Base-by-base conservation (phyloP, 2,888 invertebrate genomes). In the Leptopterna dolabrata region DNA sequence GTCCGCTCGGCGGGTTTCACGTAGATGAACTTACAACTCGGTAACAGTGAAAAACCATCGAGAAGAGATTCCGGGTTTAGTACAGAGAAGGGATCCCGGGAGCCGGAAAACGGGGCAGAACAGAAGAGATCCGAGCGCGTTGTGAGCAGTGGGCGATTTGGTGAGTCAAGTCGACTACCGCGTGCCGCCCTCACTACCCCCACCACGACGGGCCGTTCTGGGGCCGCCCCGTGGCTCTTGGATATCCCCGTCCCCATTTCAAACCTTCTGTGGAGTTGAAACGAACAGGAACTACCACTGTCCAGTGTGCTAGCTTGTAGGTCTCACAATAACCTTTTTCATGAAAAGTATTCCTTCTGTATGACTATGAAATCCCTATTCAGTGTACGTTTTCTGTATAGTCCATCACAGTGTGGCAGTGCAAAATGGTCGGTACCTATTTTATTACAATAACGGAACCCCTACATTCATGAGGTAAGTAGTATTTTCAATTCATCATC, bases 101-200 rank as follows among this genome's bases (percentile, higher is more conserved):
- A 63, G 55, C 47, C 55, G 16, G 16, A 7, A 24, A 63, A 36
- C 13, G n/a, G n/a, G 47, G 30, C 11, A 1, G 55, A 3, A 29
- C 55, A 24, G 27, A 63, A 70, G 47, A 43, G 83, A 27, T 83
- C 47, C 70, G 45, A 43, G 47, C 80, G 24, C 16, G 24, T 24
- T 19, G 41, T 63, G 80, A 87, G 86, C 86, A 87, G 86, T 87
- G 86, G 78, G 86, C 86, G 86, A 80, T 63, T 43, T 87, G 70
- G 86, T 78, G 86, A 87, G 86, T 11, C 41, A 70, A 70, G 70
- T 13, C 86, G 86, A 87, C 86, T 76, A 27, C 78, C 86, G 80
- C 80, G 86, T 87, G 86, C 78, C 86, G 55, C 78, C 24, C 43
- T 43, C 85, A 24, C 30, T 36, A 30, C 71, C 76, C 86, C 27